phyloP scores from a whole-genome alignment of 2,888 invertebrate genomes.

The Polyommatus icarus region DNA sequence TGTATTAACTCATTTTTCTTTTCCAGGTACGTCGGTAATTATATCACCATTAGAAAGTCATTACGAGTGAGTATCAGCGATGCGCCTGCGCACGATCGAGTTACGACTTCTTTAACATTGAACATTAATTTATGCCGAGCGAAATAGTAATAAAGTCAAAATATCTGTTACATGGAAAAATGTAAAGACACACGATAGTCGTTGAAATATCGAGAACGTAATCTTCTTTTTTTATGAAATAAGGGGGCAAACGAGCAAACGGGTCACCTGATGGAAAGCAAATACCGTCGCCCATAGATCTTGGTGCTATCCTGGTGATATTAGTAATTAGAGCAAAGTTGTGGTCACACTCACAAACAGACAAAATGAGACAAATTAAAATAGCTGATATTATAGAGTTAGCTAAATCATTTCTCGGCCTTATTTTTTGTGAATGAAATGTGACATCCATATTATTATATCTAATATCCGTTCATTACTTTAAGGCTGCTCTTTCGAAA shows the following conservation, averaged over 20 bases:
- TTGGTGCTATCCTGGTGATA: neutral
- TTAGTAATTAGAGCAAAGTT: neutral
- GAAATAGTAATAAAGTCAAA: neutral
- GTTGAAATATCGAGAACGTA: neutral
- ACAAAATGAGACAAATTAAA: no score
- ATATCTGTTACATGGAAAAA: neutral
- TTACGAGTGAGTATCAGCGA: constrained; percentile 12
- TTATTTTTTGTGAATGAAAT: no score
- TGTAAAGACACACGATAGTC: neutral
- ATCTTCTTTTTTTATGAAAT: no score
- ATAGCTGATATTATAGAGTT: no score
- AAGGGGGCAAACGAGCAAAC: no score
- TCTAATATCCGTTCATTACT: no score
- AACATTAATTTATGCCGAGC: neutral
- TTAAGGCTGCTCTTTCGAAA: no score
- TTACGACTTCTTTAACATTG: neutral
- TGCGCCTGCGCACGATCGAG: neutral
- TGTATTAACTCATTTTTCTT: neutral
- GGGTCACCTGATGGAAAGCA: no score
- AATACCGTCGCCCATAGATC: no score
- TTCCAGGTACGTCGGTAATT: constrained; percentile 16
- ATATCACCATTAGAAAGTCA: constrained; percentile 20
- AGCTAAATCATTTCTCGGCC: no score
- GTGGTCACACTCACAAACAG: no score
- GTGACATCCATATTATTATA: no score